Conservation (phyloP, 2,113 vertebrate species). For the Saguinus imperator region DNA sequence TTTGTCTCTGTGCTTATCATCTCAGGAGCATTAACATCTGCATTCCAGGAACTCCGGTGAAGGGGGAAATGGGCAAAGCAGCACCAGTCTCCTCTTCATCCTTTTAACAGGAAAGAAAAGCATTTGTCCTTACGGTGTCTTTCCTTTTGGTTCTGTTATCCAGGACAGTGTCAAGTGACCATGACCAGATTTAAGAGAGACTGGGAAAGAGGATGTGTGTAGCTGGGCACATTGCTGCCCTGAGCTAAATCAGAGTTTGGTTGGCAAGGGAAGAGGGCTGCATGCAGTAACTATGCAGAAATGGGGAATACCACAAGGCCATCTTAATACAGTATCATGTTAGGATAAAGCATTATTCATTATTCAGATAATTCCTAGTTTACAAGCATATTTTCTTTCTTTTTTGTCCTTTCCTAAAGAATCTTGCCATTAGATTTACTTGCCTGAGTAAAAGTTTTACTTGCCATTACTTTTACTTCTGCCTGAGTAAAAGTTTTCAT, state of each 20-base stretch:
- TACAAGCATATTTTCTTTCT: not conserved
- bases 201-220: not conserved
- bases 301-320: fast-evolving
- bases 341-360: not conserved
- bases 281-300: fast-evolving
- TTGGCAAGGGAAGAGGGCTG: not conserved
- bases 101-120: not conserved
- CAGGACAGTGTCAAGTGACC: not conserved
- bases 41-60: not conserved
- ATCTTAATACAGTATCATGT: not conserved
- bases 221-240: not conserved
- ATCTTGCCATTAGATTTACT: not conserved
- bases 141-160: not conserved
- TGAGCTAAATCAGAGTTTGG: not conserved
- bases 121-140: not conserved
- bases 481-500: not conserved
- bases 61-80: not conserved
- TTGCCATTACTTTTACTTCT: not conserved
- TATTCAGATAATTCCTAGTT: not conserved
- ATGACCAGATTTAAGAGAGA: not conserved
- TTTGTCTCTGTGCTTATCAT: not conserved
- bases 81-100: not conserved
- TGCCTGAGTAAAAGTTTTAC: not conserved
- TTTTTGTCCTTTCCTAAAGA: not conserved
- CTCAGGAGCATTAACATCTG: not conserved